Base-by-base conservation (phyloP, 1,140 invertebrate genomes). In the Drosophila pallidifrons region DNA sequence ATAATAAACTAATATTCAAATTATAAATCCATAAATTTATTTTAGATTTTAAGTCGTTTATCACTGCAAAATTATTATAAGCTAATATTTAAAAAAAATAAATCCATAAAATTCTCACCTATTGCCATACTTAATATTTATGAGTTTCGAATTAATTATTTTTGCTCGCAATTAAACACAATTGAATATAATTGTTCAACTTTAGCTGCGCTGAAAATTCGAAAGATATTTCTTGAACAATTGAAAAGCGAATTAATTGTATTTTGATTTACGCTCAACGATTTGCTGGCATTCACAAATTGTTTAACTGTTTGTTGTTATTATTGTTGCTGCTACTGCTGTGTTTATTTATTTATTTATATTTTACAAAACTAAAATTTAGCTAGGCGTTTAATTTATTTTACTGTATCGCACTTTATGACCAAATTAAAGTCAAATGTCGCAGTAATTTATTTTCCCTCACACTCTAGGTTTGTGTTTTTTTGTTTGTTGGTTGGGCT, bases 341-440 rank as follows among this genome's bases (percentile, higher is more conserved):
- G 11, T 65, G 52, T 64, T 63, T 61, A 66, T 72, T 87, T 78
- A 78, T 75, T 79, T 76, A 74, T 55, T 75, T 59, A 20, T 54
- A 25, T 38, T 65, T 41, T 6, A 10, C 13, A 15, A 35, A 54
- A 55, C n/a, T 63, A 57, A 66, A 46, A 41, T 68, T 67, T 76
- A 70, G 71, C 64, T 59, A 67, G 59, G 54, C 57, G 64, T 65
- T 65, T 73, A 66, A 82, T 79, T 64, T 73, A 74, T 69, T 81
- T 82, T 59, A 75, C 58, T 57, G 64, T 57, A 25, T 16, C 30
- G 65, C 46, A 41, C 41, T 87, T 89, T 88, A 89, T 81, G 77
- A 60, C 73, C 77, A 82, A 83, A 80, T 87, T 88, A 87, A 81
- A 89, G 59, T 64, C 60, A 72, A 87, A 75, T 81, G 77, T 78